Conservation (phyloP, 2,797 vertebrate genomes). For the Falco concolor region DNA sequence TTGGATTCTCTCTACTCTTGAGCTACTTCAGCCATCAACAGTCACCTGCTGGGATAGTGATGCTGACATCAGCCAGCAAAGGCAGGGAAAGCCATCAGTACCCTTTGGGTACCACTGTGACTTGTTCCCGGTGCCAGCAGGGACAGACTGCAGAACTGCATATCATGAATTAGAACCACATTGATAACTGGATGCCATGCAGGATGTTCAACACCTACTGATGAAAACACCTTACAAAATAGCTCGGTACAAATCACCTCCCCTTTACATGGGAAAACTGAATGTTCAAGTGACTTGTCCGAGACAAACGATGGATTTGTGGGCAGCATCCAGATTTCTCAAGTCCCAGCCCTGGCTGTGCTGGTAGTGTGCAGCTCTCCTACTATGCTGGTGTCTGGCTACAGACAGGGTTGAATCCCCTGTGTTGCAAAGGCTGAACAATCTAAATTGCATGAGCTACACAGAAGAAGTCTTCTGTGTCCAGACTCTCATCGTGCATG, state of each 20-base stretch:
- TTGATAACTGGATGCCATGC: background rate
- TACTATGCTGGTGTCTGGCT: background rate
- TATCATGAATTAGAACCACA: background rate
- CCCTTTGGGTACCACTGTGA: background rate
- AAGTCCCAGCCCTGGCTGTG: background rate
- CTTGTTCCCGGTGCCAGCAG: background rate
- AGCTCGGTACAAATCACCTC: background rate
- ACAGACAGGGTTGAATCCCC: background rate
- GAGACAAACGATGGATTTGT: background rate
- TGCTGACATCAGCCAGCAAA: background rate
- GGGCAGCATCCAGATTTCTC: background rate
- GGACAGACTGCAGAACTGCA: background rate
- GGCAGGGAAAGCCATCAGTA: background rate
- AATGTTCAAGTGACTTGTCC: background rate
- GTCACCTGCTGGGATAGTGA: background rate
- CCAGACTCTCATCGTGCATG: slow-evolving; percentile 8
- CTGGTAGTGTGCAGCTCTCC: background rate
- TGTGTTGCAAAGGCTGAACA: background rate
- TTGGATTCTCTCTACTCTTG: background rate
- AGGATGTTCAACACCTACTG: background rate
- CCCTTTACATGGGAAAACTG: background rate
- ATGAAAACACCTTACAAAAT: background rate
- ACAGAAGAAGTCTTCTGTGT: background rate
- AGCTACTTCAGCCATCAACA: background rate
- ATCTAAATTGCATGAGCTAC: background rate